phyloP scores from a whole-genome alignment of 2,113 vertebrate species.

The Dendropsophus ebraccatus region DNA sequence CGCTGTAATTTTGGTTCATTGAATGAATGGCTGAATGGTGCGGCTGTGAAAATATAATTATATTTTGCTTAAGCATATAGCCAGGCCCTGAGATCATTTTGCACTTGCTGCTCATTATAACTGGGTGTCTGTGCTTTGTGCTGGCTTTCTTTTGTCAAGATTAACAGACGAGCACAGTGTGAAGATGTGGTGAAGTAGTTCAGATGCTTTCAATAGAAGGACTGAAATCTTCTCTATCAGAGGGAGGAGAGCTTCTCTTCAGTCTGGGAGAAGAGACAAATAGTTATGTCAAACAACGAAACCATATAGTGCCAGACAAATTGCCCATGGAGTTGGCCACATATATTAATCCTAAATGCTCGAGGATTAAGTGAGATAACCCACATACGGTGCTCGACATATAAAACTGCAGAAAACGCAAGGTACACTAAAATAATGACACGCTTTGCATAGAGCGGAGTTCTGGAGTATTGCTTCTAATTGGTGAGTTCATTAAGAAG shows the following conservation, averaged over 20 bases:
- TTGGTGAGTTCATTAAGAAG: not conserved
- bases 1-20: slow-evolving; percentile 48
- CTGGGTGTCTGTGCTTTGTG: slow-evolving; percentile 48
- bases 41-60: slow-evolving; percentile 58
- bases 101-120: slow-evolving; percentile 51
- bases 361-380: not conserved
- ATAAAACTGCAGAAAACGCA: not conserved
- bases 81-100: slow-evolving; percentile 53
- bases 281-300: slow-evolving; percentile 49
- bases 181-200: slow-evolving; percentile 48
- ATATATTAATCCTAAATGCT: slow-evolving; percentile 27
- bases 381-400: not conserved
- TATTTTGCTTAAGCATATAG: slow-evolving; percentile 49
- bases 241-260: slow-evolving; percentile 37
- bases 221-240: slow-evolving; percentile 37
- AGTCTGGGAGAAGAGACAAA: slow-evolving; percentile 46
- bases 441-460: not conserved
- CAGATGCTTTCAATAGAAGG: slow-evolving; percentile 40
- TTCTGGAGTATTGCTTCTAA: not conserved
- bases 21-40: slow-evolving; percentile 51
- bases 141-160: slow-evolving; percentile 43
- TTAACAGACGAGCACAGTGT: slow-evolving; percentile 49
- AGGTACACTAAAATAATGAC: not conserved
- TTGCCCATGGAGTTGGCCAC: slow-evolving; percentile 21
- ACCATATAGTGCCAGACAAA: slow-evolving; percentile 36